Evolutionary conservation across 2,797 vertebrate genomes (phyloP), one percentile per base, ranked within the genome.

Genomic region (Neosalanx taihuensis): DNA sequence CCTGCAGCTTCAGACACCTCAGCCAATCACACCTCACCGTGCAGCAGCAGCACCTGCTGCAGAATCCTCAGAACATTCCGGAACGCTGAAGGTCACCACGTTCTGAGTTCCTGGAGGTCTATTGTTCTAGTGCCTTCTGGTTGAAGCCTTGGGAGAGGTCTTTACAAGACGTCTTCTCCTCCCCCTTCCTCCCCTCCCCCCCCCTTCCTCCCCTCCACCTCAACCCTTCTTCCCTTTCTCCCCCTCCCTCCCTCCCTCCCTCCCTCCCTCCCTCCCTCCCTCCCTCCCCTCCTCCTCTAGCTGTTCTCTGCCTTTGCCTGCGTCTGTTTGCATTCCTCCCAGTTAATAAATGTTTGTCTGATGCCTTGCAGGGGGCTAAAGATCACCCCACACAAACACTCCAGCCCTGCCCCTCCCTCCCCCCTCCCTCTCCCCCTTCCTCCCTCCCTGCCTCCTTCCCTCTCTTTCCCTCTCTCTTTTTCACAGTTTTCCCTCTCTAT

Each of bases 321-420:
- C 74, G 81, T 77, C 81, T 90, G 85, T 92, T 92, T 89, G 73
- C 89, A 91, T 93, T 91, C 87, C 91, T 91, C 88, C 82, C 87
- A 86, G 90, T 93, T 92, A 92, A 91, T 89, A 79, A 92, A 89
- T 91, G 84, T 91, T 84, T 90, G 91, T 91, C 84, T 88, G 84
- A 88, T 86, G 79, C 84, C 70, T 74, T 73, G 82, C 75, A 76
- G 83, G 81, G 77, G 85, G 82, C 83, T 81, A 85, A 89, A 85
- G 83, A 75, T 84, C 81, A 79, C 72, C 84, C 74, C 80, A 78
- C 71, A 15, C 81, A 84, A 86, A 85, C 86, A 87, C 82, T 71
- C 66, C 23, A 26, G 62, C 0, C 30, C 75, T 62, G 73, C 75
- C 68, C 74, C 46, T 30, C 60, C 64, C 49, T 64, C 46, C 58